Conservation (phyloP, 2,113 vertebrate species). For the Thamnaconus septentrionalis region DNA sequence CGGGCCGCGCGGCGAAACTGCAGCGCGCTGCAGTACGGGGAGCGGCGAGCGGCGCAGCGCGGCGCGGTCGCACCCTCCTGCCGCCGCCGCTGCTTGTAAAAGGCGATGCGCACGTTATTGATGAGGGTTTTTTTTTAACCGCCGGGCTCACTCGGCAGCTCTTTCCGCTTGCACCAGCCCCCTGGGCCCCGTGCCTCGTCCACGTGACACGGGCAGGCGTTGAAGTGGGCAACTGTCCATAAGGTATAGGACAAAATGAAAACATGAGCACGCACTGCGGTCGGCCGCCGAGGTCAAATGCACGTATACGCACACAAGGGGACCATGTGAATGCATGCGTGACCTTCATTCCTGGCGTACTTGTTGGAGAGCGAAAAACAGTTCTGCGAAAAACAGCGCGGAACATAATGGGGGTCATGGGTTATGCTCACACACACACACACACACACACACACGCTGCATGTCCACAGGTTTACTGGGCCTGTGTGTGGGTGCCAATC, state of each 20-base stretch:
- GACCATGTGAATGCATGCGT: not conserved
- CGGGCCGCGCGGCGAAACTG: too few species aligned
- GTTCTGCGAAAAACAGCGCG: constrained; percentile 13
- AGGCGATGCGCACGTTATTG: constrained; percentile 33
- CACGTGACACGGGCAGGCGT: constrained; percentile 47
- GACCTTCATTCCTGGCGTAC: not conserved
- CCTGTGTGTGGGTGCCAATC: constrained; percentile 48
- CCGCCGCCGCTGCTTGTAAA: constrained; percentile 17
- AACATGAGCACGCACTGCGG: constrained; percentile 51
- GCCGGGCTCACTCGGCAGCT: constrained; percentile 33
- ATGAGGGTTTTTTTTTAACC: constrained; percentile 37
- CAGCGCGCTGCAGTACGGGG: too few species aligned
- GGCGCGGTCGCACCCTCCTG: constrained; percentile 15
- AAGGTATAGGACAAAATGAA: constrained; percentile 38
- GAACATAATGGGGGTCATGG: constrained; percentile 51
- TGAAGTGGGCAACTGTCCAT: constrained; percentile 37
- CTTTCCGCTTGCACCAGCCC: constrained; percentile 60
- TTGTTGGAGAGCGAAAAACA: constrained; percentile 26
- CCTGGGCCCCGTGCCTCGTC: constrained; percentile 22
- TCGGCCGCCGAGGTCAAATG: constrained; percentile 20
- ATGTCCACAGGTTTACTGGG: constrained; percentile 20
- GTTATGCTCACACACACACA: constrained; percentile 30
- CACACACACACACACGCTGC: constrained; percentile 24
- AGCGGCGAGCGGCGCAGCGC: too few species aligned
- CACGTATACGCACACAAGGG: not conserved